Evolutionary conservation across 2,888 invertebrate species (phyloP), one percentile per base, ranked within the genome.

Genomic region (Rhagonycha fulva): DNA sequence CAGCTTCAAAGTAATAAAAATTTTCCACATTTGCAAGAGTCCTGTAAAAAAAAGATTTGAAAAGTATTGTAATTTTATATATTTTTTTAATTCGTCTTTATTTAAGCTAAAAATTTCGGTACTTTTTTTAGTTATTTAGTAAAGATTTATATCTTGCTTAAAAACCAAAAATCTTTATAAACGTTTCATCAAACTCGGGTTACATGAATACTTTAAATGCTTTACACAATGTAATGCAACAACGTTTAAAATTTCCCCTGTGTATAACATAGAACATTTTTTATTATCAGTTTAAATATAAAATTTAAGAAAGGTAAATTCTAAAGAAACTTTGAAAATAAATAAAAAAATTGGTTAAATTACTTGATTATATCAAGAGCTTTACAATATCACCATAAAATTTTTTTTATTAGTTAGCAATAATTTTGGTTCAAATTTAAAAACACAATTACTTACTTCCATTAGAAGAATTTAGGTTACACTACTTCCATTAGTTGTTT

Each of bases 1-100:
- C 86, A 0, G 86, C 84, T 79, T 87, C 87, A 77, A 87, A 85
- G 80, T 85, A 85, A 79, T 86, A 86, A 79, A 87, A 87, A 63
- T 85, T 84, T 28, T 86, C 86, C 79, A 87, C 80, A 79, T 87
- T 85, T 62, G 84, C 83, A 75, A 87, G 78, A 26, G 84, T 86
- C 72, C 87, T 87, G 85, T 70, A 85, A 85, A 12, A 63, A 24
- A 63, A 63, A 9, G n/a, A n/a, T n/a, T 2, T n/a, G n/a, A 23
- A 63, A 63, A n/a, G 47, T 47, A 1, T 4, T n/a, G n/a, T 2
- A 47, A 47, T 47, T 47, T 11, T 47, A 47, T 7, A 47, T n/a
- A 47, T 47, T 47, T 47, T n/a, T 47, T 3, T 47, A 47, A 19
- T 19, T 2, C 19, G 19, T 19, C 19, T 19, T 1, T 19, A 19